Percentiles rank a stretch among this genome's conserved stretches.
phyloP scores from a whole-genome alignment of 2,888 invertebrate genomes.

The Carpatolechia fugitivella region DNA sequence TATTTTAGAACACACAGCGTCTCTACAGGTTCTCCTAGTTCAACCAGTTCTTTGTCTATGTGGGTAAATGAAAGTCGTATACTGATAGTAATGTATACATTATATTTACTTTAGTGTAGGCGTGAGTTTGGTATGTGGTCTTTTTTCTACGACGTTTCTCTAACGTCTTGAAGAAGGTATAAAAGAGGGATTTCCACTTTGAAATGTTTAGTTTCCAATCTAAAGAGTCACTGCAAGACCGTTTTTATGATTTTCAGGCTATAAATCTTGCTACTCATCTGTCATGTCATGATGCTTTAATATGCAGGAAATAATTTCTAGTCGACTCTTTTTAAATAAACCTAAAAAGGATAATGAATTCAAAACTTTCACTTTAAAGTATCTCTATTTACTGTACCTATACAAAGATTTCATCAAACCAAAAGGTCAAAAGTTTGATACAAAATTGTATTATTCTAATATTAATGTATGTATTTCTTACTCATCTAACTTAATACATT shows the following conservation, averaged over 20 bases:
- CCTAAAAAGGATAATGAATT: no score
- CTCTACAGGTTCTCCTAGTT: conserved; percentile 42
- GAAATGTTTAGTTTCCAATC: conserved; percentile 65
- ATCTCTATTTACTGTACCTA: no score
- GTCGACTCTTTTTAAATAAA: no score
- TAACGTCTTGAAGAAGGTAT: conserved; percentile 23
- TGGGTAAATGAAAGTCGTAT: conserved; percentile 69
- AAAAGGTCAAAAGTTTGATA: no score
- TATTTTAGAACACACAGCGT: conserved; percentile 13
- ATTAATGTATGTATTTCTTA: no score
- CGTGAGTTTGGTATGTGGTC: conserved; percentile 53
- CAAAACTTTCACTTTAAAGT: no score
- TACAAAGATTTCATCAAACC: no score
- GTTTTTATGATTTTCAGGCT: conserved; percentile 36
- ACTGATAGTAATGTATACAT: conserved; percentile 48
- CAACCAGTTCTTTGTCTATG: conserved; percentile 28
- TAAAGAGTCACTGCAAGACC: conserved; percentile 22
- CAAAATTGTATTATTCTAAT: no score
- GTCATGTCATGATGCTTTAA: background rate
- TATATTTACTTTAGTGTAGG: conserved; percentile 36
- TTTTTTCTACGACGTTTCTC: conserved; percentile 55
- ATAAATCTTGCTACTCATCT: background rate
- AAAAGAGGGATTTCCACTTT: conserved; percentile 26
- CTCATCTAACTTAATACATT: no score
- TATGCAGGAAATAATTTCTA: no score